These are phyloP conservation scores for Empidonax alnorum DNA, from an alignment of 2,113 vertebrate genomes.

Conservation along the genomic window DNA sequence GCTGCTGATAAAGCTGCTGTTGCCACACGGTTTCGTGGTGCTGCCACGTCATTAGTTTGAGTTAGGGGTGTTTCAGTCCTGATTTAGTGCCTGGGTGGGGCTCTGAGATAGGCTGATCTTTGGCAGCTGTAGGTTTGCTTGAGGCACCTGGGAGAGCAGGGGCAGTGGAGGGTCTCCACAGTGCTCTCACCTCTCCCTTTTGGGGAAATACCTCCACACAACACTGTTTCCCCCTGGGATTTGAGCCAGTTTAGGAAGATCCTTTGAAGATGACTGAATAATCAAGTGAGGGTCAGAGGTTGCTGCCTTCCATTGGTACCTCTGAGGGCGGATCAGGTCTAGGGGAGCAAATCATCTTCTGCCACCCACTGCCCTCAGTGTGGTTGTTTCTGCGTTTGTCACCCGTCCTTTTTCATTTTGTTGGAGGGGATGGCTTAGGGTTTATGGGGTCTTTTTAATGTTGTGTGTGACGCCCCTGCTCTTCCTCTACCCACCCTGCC, in stretches of 20 bases:
- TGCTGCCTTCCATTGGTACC: not conserved
- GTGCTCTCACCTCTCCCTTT: rapidly evolving
- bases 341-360: not conserved
- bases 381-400: not conserved
- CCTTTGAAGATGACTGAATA: not conserved
- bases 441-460: not conserved
- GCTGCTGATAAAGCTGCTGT: not conserved
- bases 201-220: not conserved
- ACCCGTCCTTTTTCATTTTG: not conserved
- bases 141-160: rapidly evolving
- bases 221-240: rapidly evolving
- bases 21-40: rapidly evolving
- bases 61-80: not conserved
- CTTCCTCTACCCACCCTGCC: not conserved
- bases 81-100: not conserved
- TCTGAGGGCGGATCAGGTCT: not conserved
- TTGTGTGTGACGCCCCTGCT: not conserved
- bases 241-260: not conserved
- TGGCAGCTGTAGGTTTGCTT: rapidly evolving
- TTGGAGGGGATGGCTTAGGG: not conserved
- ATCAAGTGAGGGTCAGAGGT: not conserved
- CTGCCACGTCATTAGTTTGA: rapidly evolving
- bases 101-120: not conserved
- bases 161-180: rapidly evolving
- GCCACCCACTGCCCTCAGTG: not conserved